phyloP scores from a whole-genome alignment of 1,140 invertebrate genomes.

The Pseudachorutes palmiensis region DNA sequence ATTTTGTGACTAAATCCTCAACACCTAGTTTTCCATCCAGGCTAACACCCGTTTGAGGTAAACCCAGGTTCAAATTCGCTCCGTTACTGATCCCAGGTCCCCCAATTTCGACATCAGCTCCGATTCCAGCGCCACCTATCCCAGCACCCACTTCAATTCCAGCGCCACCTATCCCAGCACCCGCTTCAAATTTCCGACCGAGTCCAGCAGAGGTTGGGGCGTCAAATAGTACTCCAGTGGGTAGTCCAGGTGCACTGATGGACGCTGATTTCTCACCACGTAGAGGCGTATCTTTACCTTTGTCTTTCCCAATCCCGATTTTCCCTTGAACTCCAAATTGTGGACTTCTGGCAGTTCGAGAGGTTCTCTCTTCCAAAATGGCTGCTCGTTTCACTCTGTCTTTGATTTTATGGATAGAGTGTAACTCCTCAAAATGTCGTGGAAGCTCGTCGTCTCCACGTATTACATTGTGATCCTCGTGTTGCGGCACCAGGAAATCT shows the following conservation, averaged over 20 bases:
- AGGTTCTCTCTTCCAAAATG: neutral
- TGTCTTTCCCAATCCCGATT: neutral
- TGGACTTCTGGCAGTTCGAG: neutral
- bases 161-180: neutral
- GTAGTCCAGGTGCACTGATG: no score
- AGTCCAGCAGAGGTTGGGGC: no score
- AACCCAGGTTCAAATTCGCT: no score
- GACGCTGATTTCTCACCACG: neutral
- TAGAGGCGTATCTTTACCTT: neutral
- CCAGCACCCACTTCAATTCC: neutral
- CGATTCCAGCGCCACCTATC: neutral
- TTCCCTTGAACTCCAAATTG: neutral
- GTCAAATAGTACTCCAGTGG: no score
- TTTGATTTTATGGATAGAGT: neutral
- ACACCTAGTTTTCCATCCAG: neutral
- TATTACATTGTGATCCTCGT: neutral
- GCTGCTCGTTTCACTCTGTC: neutral
- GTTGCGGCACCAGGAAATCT: neutral
- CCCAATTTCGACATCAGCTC: no score
- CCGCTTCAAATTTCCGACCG: neutral
- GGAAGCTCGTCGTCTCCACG: neutral
- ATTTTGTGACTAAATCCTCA: neutral
- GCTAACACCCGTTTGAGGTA: neutral
- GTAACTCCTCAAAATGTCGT: neutral
- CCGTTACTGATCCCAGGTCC: no score